Evolutionary conservation across 2,888 invertebrate genomes (phyloP).

Genomic region (Epicampocera succincta): DNA sequence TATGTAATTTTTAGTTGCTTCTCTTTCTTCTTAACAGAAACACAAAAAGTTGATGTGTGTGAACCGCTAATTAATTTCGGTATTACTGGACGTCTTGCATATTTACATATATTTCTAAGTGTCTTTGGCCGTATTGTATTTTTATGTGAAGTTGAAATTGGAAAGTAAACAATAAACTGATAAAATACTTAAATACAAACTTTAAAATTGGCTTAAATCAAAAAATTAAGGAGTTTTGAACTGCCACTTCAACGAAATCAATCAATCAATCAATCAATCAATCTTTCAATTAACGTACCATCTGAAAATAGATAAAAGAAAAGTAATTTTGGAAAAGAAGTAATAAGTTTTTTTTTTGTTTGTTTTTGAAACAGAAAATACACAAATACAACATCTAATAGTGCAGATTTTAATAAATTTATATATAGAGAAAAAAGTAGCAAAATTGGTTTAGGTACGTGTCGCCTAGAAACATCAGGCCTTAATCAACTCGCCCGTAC

Average conservation of each 20-base stretch:
- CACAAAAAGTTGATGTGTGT: too few relatives aligned
- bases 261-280: conserved; percentile 52
- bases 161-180: conserved; percentile 3
- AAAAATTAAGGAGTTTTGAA: conserved; percentile 60
- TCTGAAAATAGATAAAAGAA: conserved; percentile 65
- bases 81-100: too few relatives aligned
- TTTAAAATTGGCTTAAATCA: conserved; percentile 40
- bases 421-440: neutral
- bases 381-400: conserved; percentile 27
- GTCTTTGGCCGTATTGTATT: too few relatives aligned
- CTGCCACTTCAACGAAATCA: conserved; percentile 57
- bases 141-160: neutral
- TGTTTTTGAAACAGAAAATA: conserved; percentile 15
- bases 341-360: conserved; percentile 42
- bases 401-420: conserved; percentile 7
- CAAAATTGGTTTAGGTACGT: neutral
- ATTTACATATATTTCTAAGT: too few relatives aligned
- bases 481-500: too few relatives aligned
- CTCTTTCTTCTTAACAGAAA: too few relatives aligned
- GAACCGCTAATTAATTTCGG: too few relatives aligned
- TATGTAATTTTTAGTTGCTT: too few relatives aligned
- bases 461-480: too few relatives aligned
- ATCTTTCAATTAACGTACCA: conserved; percentile 61
- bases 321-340: conserved; percentile 59
- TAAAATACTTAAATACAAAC: conserved; percentile 51